Percentiles rank a stretch among this genome's conserved stretches.
Conservation (phyloP, 2,797 vertebrate genomes). For the Serranus cabrilla region DNA sequence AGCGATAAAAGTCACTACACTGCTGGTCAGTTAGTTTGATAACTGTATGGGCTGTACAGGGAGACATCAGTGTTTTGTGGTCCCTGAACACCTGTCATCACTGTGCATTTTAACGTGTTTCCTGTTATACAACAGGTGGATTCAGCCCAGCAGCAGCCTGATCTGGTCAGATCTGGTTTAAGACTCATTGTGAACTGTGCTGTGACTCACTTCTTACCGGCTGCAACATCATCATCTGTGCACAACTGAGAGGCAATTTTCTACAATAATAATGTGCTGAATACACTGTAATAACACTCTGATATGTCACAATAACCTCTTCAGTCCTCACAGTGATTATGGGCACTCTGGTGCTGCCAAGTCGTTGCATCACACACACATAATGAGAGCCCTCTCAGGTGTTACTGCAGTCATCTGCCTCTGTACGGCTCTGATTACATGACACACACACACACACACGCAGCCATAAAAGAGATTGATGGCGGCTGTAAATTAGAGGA, state of each 20-base stretch:
- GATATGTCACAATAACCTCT: neutral
- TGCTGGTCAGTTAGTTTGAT: no score
- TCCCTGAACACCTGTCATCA: neutral
- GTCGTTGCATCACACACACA: conserved; percentile 30
- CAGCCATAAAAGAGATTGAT: conserved; percentile 26
- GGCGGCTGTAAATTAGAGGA: conserved; percentile 22
- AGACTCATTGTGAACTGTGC: conserved; percentile 23
- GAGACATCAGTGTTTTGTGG: neutral
- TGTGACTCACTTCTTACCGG: conserved; percentile 40
- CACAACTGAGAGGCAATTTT: neutral
- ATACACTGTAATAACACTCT: neutral
- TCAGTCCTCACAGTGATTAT: conserved; percentile 10
- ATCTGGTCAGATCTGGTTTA: conserved; percentile 55
- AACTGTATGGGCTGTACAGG: no score
- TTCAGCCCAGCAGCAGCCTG: conserved; percentile 30
- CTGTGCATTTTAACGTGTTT: neutral
- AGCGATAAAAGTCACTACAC: no score
- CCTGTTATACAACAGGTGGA: conserved; percentile 49
- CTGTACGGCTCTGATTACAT: neutral
- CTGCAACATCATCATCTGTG: neutral
- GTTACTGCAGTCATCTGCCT: neutral
- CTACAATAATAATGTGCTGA: neutral
- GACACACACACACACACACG: neutral
- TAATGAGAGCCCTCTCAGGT: conserved; percentile 9
- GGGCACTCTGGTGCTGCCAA: conserved; percentile 7